Conservation (phyloP, 1,140 invertebrate genomes). For the Centruroides vittatus region DNA sequence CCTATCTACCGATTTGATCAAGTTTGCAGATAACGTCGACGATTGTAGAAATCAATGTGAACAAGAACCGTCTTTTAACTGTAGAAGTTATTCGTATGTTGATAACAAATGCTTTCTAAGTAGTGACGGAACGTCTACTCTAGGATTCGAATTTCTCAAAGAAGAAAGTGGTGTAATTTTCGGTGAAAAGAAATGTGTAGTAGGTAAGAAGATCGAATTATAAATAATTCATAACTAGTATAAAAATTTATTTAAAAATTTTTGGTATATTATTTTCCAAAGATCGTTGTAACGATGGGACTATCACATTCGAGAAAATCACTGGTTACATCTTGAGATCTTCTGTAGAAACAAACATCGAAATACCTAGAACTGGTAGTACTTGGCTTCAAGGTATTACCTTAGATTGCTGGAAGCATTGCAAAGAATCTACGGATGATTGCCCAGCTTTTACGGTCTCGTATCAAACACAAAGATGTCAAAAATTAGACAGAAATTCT, state of each 20-base stretch:
- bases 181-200: conserved; percentile 32
- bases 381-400: conserved; percentile 27
- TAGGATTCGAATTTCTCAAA: conserved; percentile 19
- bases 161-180: conserved; percentile 23
- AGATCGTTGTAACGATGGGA: conserved; percentile 31
- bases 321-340: conserved; percentile 33
- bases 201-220: conserved; percentile 15
- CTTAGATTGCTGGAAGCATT: conserved; percentile 26
- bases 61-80: conserved; percentile 27
- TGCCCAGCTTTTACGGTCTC: conserved; percentile 37
- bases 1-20: conserved; percentile 35
- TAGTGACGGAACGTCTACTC: conserved; percentile 32
- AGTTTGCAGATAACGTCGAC: conserved; percentile 30
- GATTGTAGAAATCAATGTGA: conserved; percentile 35
- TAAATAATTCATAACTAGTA: too few relatives aligned
- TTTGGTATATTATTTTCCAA: neutral
- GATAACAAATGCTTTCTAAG: conserved; percentile 33
- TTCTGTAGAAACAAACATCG: conserved; percentile 29
- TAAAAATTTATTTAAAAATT: too few relatives aligned
- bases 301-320: conserved; percentile 37
- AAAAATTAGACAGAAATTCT: conserved; percentile 35
- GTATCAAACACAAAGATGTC: conserved; percentile 31
- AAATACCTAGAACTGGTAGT: conserved; percentile 19
- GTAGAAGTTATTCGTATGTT: conserved; percentile 29
- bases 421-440: conserved; percentile 30